Percentiles rank a stretch among this genome's conserved stretches.
Conservation (phyloP, 2,888 invertebrate species). For the Steinernema hermaphroditum region DNA sequence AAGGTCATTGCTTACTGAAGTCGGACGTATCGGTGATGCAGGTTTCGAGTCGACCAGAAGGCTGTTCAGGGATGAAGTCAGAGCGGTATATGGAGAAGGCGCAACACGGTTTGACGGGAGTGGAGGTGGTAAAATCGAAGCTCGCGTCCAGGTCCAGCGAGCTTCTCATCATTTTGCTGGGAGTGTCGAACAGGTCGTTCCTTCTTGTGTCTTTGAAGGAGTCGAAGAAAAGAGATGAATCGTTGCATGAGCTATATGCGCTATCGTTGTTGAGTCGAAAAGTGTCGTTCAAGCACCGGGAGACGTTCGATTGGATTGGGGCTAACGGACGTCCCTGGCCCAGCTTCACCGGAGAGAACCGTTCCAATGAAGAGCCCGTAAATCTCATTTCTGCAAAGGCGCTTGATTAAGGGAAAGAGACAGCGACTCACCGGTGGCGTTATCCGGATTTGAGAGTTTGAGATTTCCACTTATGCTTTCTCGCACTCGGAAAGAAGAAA, state of each 20-base stretch:
- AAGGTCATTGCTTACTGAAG: conserved; percentile 6
- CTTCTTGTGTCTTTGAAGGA: background rate
- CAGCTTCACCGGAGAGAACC: background rate
- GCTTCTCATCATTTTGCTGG: background rate
- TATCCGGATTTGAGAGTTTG: background rate
- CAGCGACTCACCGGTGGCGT: conserved; percentile 5
- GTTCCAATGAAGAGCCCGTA: background rate
- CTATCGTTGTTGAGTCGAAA: conserved; percentile 18
- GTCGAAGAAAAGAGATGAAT: conserved; percentile 13
- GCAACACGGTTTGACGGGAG: background rate
- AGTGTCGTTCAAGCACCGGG: conserved; percentile 15
- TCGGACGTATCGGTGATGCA: conserved; percentile 14
- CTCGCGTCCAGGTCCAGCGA: background rate
- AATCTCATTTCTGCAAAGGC: background rate
- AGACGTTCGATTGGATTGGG: conserved; percentile 16
- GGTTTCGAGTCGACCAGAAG: background rate
- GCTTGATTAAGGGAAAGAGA: background rate
- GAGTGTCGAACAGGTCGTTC: background rate
- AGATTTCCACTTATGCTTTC: background rate
- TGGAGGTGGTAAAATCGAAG: conserved; percentile 12
- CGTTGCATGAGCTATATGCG: conserved; percentile 13
- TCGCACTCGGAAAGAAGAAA: conserved; percentile 14
- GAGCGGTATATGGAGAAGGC: background rate
- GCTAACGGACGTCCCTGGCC: background rate
- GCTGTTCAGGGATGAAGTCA: conserved; percentile 17